These are phyloP conservation scores for Diabrotica undecimpunctata DNA, from an alignment of 1,140 invertebrate genomes.

Conservation along the genomic window DNA sequence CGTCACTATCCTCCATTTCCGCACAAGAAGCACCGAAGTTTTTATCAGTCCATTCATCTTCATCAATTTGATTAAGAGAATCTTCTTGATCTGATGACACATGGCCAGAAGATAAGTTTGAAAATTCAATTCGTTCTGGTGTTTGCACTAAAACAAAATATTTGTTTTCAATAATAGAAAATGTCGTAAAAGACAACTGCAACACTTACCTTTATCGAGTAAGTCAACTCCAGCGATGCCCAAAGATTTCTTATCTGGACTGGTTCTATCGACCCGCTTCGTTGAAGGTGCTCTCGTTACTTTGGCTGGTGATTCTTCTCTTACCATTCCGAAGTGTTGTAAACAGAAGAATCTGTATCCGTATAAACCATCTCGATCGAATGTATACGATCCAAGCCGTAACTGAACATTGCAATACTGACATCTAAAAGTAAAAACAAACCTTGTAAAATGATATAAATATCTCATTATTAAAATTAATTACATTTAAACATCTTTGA, in stretches of 20 bases:
- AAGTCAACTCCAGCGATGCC: slow-evolving; percentile 56
- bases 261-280: slow-evolving; percentile 15
- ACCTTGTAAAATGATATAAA: too few species aligned
- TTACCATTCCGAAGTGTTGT: slow-evolving; percentile 70
- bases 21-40: slow-evolving; percentile 79
- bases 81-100: slow-evolving; percentile 66
- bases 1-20: slow-evolving; percentile 68
- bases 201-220: slow-evolving; percentile 53
- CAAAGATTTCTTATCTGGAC: slow-evolving; percentile 42
- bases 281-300: slow-evolving; percentile 34
- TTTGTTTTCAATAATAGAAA: slow-evolving; percentile 17
- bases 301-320: slow-evolving; percentile 42
- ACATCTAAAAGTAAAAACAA: slow-evolving; percentile 50
- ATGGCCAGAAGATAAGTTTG: slow-evolving; percentile 60
- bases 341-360: slow-evolving; percentile 76
- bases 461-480: too few species aligned
- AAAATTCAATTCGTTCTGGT: slow-evolving; percentile 81
- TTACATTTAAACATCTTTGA: too few species aligned
- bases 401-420: slow-evolving; percentile 70
- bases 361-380: slow-evolving; percentile 69
- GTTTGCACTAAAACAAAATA: slow-evolving; percentile 53
- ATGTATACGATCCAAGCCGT: slow-evolving; percentile 70
- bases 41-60: slow-evolving; percentile 89
- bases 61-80: slow-evolving; percentile 77
- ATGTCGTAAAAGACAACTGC: not conserved